Percentiles rank a stretch among this genome's conserved stretches.
phyloP scores from a whole-genome alignment of 2,113 vertebrate genomes.

The Corydoras sp. region DNA sequence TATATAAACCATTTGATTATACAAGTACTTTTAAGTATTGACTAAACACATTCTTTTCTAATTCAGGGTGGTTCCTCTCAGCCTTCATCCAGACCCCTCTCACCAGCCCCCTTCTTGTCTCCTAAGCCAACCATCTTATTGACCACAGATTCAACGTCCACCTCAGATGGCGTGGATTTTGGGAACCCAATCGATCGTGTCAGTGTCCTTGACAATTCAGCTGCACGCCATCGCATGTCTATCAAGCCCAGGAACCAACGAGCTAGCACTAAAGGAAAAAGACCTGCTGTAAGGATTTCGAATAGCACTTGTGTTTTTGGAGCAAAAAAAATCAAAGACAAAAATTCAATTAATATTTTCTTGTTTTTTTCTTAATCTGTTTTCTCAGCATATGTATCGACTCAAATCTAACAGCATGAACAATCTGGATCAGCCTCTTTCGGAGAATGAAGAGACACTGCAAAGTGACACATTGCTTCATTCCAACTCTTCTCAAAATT shows the following conservation, averaged over 20 bases:
- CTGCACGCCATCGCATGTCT: slow-evolving; percentile 78
- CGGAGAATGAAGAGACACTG: slow-evolving; percentile 59
- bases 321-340: neutral
- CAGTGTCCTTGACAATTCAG: slow-evolving; percentile 76
- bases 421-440: slow-evolving; percentile 63
- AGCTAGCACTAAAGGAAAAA: slow-evolving; percentile 63
- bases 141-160: slow-evolving; percentile 36
- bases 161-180: slow-evolving; percentile 62
- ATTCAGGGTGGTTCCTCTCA: slow-evolving; percentile 60
- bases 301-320: neutral
- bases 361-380: too few relatives aligned
- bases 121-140: slow-evolving; percentile 37
- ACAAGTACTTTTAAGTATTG: too few relatives aligned
- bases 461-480: slow-evolving; percentile 17
- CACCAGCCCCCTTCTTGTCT: slow-evolving; percentile 47
- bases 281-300: slow-evolving; percentile 54
- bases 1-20: neutral
- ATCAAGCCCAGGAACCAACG: slow-evolving; percentile 80
- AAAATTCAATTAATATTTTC: too few relatives aligned
- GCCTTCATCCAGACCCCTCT: slow-evolving; percentile 58
- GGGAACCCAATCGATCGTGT: slow-evolving; percentile 62
- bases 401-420: slow-evolving; percentile 63
- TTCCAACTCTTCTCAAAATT: slow-evolving; percentile 35
- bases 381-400: slow-evolving; percentile 32
- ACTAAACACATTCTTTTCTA: neutral